Evolutionary conservation across 2,113 vertebrate species (phyloP).

Genomic region (Oxygymnocypris stewartii): DNA sequence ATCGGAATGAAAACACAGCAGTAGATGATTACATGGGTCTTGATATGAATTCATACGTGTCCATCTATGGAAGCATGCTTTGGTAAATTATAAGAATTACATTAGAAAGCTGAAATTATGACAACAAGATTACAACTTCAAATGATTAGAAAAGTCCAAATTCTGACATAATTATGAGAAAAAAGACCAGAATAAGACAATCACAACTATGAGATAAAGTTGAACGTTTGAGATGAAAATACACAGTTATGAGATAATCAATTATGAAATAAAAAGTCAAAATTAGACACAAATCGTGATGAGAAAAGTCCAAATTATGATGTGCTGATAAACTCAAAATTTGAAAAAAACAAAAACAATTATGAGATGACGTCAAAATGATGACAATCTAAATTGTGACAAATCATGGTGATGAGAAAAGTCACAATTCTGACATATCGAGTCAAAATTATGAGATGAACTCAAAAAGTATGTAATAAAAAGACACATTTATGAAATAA

Average conservation of each 20-base stretch:
- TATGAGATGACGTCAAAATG: neutral
- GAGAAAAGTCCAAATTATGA: neutral
- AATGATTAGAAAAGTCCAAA: too few species aligned
- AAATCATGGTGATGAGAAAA: neutral
- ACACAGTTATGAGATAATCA: neutral
- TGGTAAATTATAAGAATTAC: neutral
- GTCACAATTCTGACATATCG: neutral
- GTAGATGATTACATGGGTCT: too few species aligned
- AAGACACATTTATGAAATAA: too few species aligned
- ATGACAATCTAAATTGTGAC: too few species aligned
- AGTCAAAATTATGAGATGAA: neutral
- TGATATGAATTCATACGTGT: neutral
- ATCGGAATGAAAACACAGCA: neutral
- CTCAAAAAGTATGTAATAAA: neutral
- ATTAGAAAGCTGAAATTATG: neutral
- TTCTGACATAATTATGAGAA: neutral
- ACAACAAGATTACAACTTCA: neutral
- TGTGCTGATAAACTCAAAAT: neutral
- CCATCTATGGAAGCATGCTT: neutral
- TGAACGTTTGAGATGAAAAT: too few species aligned
- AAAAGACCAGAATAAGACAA: neutral
- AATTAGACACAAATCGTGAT: neutral
- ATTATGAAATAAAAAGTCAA: too few species aligned
- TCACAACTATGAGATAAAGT: too few species aligned
- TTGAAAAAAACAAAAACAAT: neutral